Conservation (phyloP, 2,113 vertebrate genomes). For the Anhinga rufa region DNA sequence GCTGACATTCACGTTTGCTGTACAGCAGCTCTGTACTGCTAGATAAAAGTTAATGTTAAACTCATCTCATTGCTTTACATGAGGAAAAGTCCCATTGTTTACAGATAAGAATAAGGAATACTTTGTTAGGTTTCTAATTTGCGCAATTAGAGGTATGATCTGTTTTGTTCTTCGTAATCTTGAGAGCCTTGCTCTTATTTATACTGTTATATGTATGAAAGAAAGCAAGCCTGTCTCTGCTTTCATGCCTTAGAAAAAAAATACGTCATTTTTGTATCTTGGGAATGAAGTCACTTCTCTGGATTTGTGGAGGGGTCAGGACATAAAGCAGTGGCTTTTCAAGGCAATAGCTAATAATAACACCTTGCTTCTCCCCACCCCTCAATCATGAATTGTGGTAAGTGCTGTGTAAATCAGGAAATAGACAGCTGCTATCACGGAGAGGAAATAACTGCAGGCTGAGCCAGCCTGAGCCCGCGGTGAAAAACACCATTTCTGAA, state of each 20-base stretch:
- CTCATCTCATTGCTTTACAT: not conserved
- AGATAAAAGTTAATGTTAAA: not conserved
- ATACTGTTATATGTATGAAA: not conserved
- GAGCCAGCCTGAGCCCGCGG: rapidly evolving
- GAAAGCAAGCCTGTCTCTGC: not conserved
- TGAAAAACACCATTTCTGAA: not conserved
- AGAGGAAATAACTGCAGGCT: not conserved
- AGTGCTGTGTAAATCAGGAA: not conserved
- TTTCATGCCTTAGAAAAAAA: not conserved
- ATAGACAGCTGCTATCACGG: not conserved
- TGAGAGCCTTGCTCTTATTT: not conserved
- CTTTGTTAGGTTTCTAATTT: not conserved
- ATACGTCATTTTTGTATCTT: rapidly evolving
- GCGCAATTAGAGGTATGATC: not conserved
- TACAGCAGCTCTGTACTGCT: not conserved
- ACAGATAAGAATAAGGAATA: not conserved
- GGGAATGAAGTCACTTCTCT: not conserved
- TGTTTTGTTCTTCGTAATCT: not conserved
- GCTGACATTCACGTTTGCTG: not conserved
- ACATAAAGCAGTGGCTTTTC: not conserved
- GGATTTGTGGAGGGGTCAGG: not conserved
- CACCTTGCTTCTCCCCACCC: not conserved
- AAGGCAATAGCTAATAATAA: not conserved
- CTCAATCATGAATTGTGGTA: not conserved
- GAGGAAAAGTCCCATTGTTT: not conserved